Evolutionary conservation across 1,140 invertebrate genomes (phyloP).

Genomic region (Sipha flava): DNA sequence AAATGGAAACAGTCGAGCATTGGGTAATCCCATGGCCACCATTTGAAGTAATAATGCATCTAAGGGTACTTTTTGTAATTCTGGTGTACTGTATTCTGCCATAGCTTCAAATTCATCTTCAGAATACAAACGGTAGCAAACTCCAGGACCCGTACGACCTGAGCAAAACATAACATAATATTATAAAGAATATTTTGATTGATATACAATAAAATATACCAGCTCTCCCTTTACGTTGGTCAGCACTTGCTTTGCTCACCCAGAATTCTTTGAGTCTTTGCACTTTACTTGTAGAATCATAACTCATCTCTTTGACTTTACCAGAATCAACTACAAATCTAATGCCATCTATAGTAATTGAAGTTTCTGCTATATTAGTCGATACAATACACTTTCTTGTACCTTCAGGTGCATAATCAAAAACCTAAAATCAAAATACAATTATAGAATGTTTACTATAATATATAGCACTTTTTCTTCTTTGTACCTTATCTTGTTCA

Average conservation of each 20-base stretch:
- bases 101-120: constrained; percentile 74
- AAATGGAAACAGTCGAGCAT: constrained; percentile 89
- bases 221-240: constrained; percentile 92
- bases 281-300: constrained; percentile 80
- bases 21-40: constrained; percentile 86
- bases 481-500: constrained; percentile 86
- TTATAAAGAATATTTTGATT: background rate
- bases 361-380: constrained; percentile 99
- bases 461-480: too few relatives aligned
- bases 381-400: constrained; percentile 94
- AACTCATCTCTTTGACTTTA: constrained; percentile 96
- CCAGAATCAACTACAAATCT: constrained; percentile 95
- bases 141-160: constrained; percentile 54
- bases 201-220: constrained; percentile 46
- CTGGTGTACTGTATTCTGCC: constrained; percentile 73
- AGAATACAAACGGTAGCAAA: constrained; percentile 73
- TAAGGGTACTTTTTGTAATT: constrained; percentile 84
- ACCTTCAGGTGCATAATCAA: constrained; percentile 91
- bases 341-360: constrained; percentile 96
- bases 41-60: constrained; percentile 89
- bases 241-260: constrained; percentile 94
- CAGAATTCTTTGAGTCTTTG: constrained; percentile 86
- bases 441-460: background rate
- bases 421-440: constrained; percentile 57
- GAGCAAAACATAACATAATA: background rate